Percentiles rank a stretch among this genome's conserved stretches.
These are phyloP conservation scores for Tetramorium simillimum DNA, from an alignment of 1,140 invertebrate genomes.

Conservation along the genomic window DNA sequence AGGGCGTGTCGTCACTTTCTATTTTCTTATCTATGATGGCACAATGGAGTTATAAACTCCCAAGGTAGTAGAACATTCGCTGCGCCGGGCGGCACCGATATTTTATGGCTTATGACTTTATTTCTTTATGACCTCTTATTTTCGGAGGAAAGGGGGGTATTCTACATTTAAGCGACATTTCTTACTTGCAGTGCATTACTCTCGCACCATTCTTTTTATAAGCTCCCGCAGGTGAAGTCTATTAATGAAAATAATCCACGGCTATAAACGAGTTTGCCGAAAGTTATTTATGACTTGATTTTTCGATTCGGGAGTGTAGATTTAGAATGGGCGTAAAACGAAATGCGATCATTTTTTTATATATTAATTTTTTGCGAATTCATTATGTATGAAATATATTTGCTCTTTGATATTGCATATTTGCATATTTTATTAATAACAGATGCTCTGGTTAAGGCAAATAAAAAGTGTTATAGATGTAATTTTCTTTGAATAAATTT, in stretches of 20 bases:
- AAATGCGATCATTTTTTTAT: background rate
- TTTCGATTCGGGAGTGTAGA: background rate
- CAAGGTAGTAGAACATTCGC: constrained; percentile 17
- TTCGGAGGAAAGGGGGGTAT: background rate
- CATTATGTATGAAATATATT: background rate
- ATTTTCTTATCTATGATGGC: constrained; percentile 18
- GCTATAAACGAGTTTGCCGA: background rate
- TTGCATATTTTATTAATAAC: constrained; percentile 8
- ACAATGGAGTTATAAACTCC: constrained; percentile 37
- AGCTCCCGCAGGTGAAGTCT: background rate
- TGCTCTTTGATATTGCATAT: background rate
- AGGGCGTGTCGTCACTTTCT: background rate
- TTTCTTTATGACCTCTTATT: constrained; percentile 29
- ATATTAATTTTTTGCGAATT: background rate
- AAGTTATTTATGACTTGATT: background rate
- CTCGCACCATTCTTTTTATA: background rate
- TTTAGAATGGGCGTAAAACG: background rate
- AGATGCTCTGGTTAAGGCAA: background rate
- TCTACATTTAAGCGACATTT: constrained; percentile 43
- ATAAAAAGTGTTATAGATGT: background rate
- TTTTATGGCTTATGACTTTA: constrained; percentile 43
- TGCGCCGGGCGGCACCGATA: background rate
- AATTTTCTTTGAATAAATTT: constrained; percentile 8
- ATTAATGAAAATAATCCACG: background rate
- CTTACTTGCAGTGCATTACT: background rate